Base-by-base conservation (phyloP, 2,888 invertebrate species). In the Drosophila paranaensis region DNA sequence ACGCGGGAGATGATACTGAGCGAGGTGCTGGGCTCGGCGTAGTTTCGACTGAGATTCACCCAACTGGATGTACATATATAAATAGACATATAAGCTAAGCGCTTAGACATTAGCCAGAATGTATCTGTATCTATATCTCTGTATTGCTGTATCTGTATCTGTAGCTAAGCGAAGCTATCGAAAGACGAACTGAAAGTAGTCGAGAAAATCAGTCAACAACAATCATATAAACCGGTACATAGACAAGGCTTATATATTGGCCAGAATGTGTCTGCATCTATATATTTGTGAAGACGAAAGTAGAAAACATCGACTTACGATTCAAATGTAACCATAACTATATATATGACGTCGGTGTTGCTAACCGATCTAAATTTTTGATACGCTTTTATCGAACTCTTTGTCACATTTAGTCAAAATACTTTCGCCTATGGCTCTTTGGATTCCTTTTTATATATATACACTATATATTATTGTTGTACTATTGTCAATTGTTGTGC, bases 1-100 rank as follows among this genome's bases (percentile, higher is more conserved):
- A 79, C 93, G 75, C 75, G 90, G 72, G 86, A 94, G 91, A 81
- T 92, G 92, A 80, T 92, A 58, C 83, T 90, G 10, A 92, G 90
- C 66, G 93, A 93, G 83, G 90, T 93, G 51, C 76, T 91, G 39
- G 91, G 92, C 16, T 91, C 92, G 9, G 91, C 91, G 70, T 91
- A 89, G 88, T 66, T 6, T 9, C n/a, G 37, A 27, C 30, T 25
- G 50, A n/a, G 30, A 54, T 40, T 16, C 11, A 25, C 27, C 33
- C 67, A 53, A 55, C 16, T 58, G 61, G 25, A 25, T 84, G 83
- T 83, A 86, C 65, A 88, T 88, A 88, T 88, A 84, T 79, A 80
- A 69, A 79, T 79, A 75, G 42, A 55, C 71, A 62, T 64, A 66
- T 74, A 71, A 39, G 53, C 55, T 61, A 74, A 79, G 78, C 73